Evolutionary conservation across 2,113 vertebrate species (phyloP).

Genomic region (Leiothrix lutea): DNA sequence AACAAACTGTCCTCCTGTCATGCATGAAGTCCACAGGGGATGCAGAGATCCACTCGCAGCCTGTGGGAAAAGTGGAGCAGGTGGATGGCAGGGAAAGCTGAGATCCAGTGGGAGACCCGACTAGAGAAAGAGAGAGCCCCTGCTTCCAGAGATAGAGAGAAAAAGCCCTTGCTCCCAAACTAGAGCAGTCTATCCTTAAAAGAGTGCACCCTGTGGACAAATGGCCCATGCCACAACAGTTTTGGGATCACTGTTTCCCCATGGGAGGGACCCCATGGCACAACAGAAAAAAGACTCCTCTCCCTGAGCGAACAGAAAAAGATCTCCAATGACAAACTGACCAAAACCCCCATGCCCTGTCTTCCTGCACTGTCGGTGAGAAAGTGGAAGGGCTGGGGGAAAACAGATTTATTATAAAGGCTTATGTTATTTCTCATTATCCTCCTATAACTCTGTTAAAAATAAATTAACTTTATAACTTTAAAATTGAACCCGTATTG

Average conservation of each 20-base stretch:
- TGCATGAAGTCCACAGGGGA: too few species aligned
- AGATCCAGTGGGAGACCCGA: accelerated
- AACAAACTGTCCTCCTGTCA: too few species aligned
- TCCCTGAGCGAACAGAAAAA: neutral
- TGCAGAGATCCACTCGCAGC: neutral
- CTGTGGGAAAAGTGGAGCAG: neutral
- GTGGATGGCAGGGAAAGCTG: neutral
- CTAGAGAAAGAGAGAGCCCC: too few species aligned
- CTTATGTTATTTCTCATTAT: neutral
- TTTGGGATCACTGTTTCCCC: neutral
- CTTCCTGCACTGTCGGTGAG: accelerated
- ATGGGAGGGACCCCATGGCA: neutral
- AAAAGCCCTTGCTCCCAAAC: neutral
- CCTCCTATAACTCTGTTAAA: neutral
- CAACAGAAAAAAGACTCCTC: neutral
- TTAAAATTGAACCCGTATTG: neutral
- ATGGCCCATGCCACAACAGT: neutral
- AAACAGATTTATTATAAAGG: neutral
- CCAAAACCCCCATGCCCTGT: neutral
- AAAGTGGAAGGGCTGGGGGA: neutral
- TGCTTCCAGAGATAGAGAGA: neutral
- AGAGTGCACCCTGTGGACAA: neutral
- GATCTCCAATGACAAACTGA: accelerated
- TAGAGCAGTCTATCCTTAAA: neutral
- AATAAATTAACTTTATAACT: neutral